These are phyloP conservation scores for Creontiades dilutus DNA, from an alignment of 2,888 invertebrate genomes.

Conservation along the genomic window DNA sequence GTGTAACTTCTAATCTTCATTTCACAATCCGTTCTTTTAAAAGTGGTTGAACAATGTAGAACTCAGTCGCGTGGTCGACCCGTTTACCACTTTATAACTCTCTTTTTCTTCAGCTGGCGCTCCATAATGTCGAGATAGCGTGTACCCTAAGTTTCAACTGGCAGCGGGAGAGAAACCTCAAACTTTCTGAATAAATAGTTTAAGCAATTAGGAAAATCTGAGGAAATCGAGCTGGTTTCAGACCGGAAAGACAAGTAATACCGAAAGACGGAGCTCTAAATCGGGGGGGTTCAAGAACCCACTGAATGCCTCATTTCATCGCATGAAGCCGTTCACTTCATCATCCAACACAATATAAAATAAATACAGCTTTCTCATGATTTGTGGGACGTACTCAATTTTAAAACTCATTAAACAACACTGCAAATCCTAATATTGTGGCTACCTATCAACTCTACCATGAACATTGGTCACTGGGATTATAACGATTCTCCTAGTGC, in stretches of 20 bases:
- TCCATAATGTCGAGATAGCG: conserved; percentile 9
- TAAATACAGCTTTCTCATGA: background rate
- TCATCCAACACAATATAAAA: background rate
- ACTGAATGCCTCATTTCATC: background rate
- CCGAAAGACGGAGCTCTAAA: background rate
- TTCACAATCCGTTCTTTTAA: conserved; percentile 4
- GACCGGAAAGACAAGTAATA: conserved; percentile 27
- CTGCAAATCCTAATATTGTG: too few species aligned
- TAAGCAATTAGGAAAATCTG: conserved; percentile 26
- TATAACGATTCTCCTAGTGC: too few species aligned
- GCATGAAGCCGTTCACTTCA: background rate
- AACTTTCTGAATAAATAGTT: conserved; percentile 35
- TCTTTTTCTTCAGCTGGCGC: conserved; percentile 6
- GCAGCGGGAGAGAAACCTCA: conserved; percentile 3
- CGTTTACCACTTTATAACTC: conserved; percentile 28
- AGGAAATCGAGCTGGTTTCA: conserved; percentile 36
- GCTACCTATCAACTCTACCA: too few species aligned
- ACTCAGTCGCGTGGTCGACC: conserved; percentile 32
- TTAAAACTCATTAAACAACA: too few species aligned
- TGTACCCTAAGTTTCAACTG: background rate
- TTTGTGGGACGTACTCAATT: too few species aligned
- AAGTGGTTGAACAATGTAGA: conserved; percentile 6
- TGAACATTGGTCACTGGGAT: too few species aligned
- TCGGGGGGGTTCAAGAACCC: background rate
- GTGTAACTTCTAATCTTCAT: conserved; percentile 17